Conservation (phyloP, 2,888 invertebrate species). For the Fabriciana adippe region DNA sequence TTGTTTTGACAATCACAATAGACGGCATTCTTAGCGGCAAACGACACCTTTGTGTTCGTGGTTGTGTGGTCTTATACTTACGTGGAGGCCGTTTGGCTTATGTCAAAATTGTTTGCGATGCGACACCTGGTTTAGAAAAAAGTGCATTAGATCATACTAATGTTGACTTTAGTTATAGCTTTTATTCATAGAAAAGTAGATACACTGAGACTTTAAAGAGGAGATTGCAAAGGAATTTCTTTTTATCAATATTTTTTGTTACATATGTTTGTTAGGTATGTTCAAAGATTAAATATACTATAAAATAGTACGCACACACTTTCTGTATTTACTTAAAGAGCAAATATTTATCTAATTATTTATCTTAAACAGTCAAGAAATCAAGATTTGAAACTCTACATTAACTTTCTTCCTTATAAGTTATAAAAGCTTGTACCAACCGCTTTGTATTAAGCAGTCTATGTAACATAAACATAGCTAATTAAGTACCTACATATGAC, state of each 20-base stretch:
- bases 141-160: slow-evolving; percentile 5
- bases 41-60: slow-evolving; percentile 73
- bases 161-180: slow-evolving; percentile 24
- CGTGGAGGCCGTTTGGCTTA: slow-evolving; percentile 55
- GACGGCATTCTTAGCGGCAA: slow-evolving; percentile 66
- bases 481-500: no score
- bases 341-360: no score
- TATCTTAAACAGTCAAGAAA: no score
- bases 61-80: slow-evolving; percentile 70
- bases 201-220: background rate
- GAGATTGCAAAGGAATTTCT: background rate
- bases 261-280: background rate
- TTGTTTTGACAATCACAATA: slow-evolving; percentile 80
- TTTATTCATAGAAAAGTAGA: slow-evolving; percentile 1
- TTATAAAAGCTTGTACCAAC: no score
- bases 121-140: slow-evolving; percentile 58
- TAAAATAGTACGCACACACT: no score
- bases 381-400: no score
- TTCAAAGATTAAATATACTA: no score
- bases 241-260: background rate
- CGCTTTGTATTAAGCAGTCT: no score
- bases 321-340: no score
- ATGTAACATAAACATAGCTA: no score
- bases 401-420: no score
- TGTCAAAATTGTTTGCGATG: slow-evolving; percentile 67